These are phyloP conservation scores for Theonella swinhoei DNA, from an alignment of 37 sponge, comb jelly and placozoan species.

Conservation along the genomic window DNA sequence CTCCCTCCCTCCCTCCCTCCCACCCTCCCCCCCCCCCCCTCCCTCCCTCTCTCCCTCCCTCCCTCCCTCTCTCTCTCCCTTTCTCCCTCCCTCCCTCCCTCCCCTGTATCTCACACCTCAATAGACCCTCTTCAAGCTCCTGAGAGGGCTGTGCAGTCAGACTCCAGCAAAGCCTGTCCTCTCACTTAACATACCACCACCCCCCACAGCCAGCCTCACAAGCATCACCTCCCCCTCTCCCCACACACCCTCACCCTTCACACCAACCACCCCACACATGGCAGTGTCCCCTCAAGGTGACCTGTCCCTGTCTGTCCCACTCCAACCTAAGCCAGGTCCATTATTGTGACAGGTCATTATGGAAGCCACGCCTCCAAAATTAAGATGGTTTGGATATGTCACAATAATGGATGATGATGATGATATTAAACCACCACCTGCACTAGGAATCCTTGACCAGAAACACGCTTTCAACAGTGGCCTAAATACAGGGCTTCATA, in stretches of 20 bases:
- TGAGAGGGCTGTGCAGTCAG: constrained; percentile 29
- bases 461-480: no score
- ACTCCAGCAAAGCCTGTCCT: neutral
- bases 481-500: no score
- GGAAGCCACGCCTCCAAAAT: no score
- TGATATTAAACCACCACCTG: no score
- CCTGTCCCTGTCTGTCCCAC: no score
- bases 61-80: neutral
- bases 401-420: no score
- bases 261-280: neutral
- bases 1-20: neutral
- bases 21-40: neutral
- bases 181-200: neutral
- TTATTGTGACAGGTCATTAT: no score
- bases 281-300: neutral
- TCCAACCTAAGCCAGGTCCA: no score
- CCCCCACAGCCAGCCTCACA: neutral
- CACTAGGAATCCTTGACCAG: no score
- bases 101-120: no score
- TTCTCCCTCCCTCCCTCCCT: neutral
- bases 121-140: constrained; percentile 37
- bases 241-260: neutral
- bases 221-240: neutral
- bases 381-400: no score
- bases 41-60: neutral